phyloP scores from a whole-genome alignment of 2,888 invertebrate genomes.

The Drosophila merina region DNA sequence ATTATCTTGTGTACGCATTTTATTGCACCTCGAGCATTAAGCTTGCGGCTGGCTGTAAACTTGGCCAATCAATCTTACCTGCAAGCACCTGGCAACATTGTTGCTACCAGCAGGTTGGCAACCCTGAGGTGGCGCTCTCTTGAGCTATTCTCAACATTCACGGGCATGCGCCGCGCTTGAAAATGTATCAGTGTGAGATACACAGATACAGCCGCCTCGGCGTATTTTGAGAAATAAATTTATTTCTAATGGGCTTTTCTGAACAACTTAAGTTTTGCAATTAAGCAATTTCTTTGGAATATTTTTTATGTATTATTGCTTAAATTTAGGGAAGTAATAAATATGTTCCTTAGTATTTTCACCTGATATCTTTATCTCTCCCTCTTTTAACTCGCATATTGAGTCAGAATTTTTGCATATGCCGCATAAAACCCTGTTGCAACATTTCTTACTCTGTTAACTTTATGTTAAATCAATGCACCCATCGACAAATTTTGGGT shows the following conservation, averaged over 20 bases:
- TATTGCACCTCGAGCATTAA: slow-evolving; percentile 9
- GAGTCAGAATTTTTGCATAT: neutral
- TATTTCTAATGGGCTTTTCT: neutral
- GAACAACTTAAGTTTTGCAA: neutral
- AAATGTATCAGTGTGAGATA: slow-evolving; percentile 19
- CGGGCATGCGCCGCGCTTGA: slow-evolving; percentile 62
- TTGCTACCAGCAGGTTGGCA: slow-evolving; percentile 61
- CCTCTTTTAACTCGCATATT: neutral
- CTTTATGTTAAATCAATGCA: neutral
- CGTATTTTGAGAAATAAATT: slow-evolving; percentile 21
- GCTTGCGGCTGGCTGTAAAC: slow-evolving; percentile 3
- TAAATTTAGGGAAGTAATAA: neutral
- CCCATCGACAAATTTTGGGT: neutral
- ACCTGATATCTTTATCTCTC: neutral
- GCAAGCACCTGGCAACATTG: slow-evolving; percentile 66
- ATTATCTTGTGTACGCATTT: slow-evolving; percentile 13
- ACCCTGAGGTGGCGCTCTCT: slow-evolving; percentile 45
- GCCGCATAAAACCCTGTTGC: neutral
- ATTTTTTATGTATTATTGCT: neutral
- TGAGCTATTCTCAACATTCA: slow-evolving; percentile 31
- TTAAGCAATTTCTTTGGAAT: neutral
- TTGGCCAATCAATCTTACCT: slow-evolving; percentile 26
- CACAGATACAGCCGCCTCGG: slow-evolving; percentile 63
- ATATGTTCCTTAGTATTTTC: no score
- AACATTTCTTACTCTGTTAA: neutral